phyloP scores from a whole-genome alignment of 30 jellyfish, hydroid and myxozoan genomes.

The Aurelia sp. region DNA sequence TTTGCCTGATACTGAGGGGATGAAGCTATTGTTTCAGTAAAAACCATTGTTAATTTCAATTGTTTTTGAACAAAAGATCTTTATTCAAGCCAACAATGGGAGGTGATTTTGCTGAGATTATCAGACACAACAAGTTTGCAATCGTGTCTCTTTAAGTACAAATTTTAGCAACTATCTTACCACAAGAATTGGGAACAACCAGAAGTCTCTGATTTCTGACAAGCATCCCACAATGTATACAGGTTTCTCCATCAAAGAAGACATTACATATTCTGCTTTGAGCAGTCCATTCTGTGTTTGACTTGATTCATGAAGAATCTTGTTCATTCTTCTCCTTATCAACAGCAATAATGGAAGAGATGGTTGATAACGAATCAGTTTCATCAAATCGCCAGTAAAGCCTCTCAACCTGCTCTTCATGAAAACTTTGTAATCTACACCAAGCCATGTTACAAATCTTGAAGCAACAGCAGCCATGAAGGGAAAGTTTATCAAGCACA shows the following conservation, averaged over 20 bases:
- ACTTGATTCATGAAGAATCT: background rate
- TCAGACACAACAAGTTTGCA: too few relatives aligned
- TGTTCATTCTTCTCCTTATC: slow-evolving; percentile 25
- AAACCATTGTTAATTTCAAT: too few relatives aligned
- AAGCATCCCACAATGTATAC: slow-evolving; percentile 52
- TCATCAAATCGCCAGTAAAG: slow-evolving; percentile 28
- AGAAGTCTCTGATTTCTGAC: slow-evolving; percentile 51
- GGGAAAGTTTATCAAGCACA: slow-evolving; percentile 34
- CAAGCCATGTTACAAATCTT: slow-evolving; percentile 8
- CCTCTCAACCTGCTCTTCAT: slow-evolving; percentile 33
- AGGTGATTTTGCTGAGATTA: too few relatives aligned
- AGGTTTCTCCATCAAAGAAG: slow-evolving; percentile 35
- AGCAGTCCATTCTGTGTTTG: background rate
- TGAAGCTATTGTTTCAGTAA: too few relatives aligned
- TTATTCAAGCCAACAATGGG: too few relatives aligned
- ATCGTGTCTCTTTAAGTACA: too few relatives aligned
- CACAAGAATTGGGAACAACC: slow-evolving; percentile 81
- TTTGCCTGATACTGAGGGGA: too few relatives aligned
- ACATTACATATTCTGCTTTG: slow-evolving; percentile 37
- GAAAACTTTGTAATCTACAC: slow-evolving; percentile 32
- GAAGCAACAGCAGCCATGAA: slow-evolving; percentile 17
- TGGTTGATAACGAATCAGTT: slow-evolving; percentile 53
- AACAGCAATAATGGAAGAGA: slow-evolving; percentile 44
- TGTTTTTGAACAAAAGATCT: too few relatives aligned
- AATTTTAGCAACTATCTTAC: slow-evolving; percentile 11